Base-by-base conservation (phyloP, 2,797 vertebrate species). In the Tauraco hartlaubi region DNA sequence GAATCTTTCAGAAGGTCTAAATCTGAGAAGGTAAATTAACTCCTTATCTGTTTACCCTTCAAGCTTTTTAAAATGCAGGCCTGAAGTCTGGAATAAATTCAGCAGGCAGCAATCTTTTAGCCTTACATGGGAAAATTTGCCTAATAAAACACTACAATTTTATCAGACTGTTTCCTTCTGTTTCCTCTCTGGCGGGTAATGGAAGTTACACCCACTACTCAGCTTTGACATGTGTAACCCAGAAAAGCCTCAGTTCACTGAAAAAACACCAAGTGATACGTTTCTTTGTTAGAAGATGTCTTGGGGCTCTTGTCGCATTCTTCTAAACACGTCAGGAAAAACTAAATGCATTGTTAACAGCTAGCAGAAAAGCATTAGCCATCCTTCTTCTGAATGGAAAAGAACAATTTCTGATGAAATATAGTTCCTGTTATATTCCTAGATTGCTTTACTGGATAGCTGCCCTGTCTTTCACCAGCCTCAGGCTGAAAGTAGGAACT, bases 141-240 rank as follows among this genome's bases (percentile, higher is more conserved):
- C 87, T 85, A 85, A 74, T 86, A 92, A 95, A 92, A 31, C 62
- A 55, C 29, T 23, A 41, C 2, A 4, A 74, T 85, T 95, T 96
- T 97, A 94, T 91, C 96, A 90, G 74, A 9, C 29, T 52, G 25
- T 64, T 86, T 85, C 80, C 77, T 88, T 96, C 93, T 92, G 88
- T 93, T 96, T 97, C 95, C 95, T 90, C 78, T 94, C 88, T 88
- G 54, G 69, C 78, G 81, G 95, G 91, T 83, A 95, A 95, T 89
- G 73, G 82, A 71, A 90, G 86, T 78, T 80, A 82, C 52, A 63
- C 80, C 82, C 92, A 77, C 68, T 64, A 31, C 69, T 94, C 88
- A 39, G 58, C 56, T 92, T 71, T 91, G 92, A 91, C 94, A 87
- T 61, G 86, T 19, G 61, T 94, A 96, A 96, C 94, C 94, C 87